Conservation (phyloP, 2,797 vertebrate genomes). For the Sebastes kiyomatsui region DNA sequence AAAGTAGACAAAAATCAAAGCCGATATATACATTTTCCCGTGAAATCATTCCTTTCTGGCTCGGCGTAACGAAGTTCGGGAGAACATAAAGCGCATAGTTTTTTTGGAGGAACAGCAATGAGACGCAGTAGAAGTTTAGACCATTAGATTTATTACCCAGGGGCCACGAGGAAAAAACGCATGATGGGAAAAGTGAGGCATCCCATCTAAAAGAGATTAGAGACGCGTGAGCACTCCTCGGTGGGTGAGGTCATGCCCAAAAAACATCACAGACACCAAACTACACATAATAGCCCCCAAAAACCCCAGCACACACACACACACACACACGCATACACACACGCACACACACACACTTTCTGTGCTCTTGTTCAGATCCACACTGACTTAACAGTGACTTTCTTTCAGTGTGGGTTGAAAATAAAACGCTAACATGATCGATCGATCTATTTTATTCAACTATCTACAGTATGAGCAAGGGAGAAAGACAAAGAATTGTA, state of each 20-base stretch:
- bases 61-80: slow-evolving; percentile 79
- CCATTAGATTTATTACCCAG: slow-evolving; percentile 85
- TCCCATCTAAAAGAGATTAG: slow-evolving; percentile 85
- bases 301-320: slow-evolving; percentile 14
- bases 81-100: slow-evolving; percentile 80
- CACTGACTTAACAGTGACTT: neutral
- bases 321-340: slow-evolving; percentile 7
- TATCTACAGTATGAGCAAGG: too few relatives aligned
- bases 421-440: neutral
- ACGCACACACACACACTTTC: neutral
- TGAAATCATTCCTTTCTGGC: slow-evolving; percentile 83
- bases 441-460: too few relatives aligned
- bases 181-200: slow-evolving; percentile 78
- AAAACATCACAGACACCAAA: slow-evolving; percentile 62
- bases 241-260: slow-evolving; percentile 80
- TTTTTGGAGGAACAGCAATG: slow-evolving; percentile 57
- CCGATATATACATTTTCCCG: slow-evolving; percentile 85
- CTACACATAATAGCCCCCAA: slow-evolving; percentile 40
- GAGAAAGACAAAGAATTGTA: neutral
- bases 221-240: slow-evolving; percentile 73
- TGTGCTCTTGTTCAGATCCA: neutral
- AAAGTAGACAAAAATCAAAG: slow-evolving; percentile 88
- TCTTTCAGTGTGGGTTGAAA: neutral
- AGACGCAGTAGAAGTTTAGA: slow-evolving; percentile 82
- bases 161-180: slow-evolving; percentile 73